phyloP scores from a whole-genome alignment of 2,113 vertebrate genomes.

The Hydrochoerus hydrochaeris region DNA sequence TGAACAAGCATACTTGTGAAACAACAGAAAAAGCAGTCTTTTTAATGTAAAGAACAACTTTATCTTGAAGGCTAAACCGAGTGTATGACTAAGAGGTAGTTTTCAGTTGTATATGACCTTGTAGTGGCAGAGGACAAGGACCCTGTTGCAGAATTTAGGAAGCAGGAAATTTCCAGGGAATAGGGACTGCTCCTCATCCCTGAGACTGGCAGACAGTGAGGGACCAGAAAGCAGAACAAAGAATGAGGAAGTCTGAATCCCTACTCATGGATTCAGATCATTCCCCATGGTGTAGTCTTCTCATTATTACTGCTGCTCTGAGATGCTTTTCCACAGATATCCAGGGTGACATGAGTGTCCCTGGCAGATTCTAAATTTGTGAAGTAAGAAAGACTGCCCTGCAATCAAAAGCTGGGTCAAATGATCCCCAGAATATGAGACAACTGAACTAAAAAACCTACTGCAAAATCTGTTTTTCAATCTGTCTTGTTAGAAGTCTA shows the following conservation, averaged over 20 bases:
- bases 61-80: slow-evolving; percentile 15
- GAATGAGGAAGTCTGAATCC: neutral
- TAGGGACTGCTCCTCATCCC: neutral
- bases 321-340: neutral
- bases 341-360: too few species aligned
- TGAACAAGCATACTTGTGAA: neutral
- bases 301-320: neutral
- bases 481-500: neutral
- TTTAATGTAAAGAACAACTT: slow-evolving; percentile 19
- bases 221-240: neutral
- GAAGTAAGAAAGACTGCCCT: neutral
- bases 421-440: neutral
- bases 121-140: neutral
- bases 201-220: neutral
- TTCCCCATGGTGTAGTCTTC: too few species aligned
- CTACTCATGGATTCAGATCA: neutral
- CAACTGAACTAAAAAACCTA: neutral
- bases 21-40: neutral
- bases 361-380: neutral
- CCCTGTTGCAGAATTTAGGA: neutral
- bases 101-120: neutral
- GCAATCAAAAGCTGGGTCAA: neutral
- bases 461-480: neutral
- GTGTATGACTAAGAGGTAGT: neutral
- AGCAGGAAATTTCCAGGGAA: neutral